Percentiles rank a stretch among this genome's conserved stretches.
phyloP scores from a whole-genome alignment of 1,140 invertebrate species.

The Magallana gigas region DNA sequence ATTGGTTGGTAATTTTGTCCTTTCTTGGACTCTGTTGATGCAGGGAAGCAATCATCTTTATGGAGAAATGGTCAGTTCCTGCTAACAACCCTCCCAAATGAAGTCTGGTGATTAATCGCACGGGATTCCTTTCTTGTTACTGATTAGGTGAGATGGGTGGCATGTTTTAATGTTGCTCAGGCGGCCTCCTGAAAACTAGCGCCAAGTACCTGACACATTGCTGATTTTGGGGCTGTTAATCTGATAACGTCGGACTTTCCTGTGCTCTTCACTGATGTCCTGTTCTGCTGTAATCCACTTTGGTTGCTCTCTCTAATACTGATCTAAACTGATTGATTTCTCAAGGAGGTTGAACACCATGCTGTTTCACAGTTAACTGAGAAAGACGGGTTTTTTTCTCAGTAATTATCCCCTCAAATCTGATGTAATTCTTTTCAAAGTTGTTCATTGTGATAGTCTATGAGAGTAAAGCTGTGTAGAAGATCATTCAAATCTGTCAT shows the following conservation, averaged over 20 bases:
- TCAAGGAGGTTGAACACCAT: background rate
- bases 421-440: constrained; percentile 7
- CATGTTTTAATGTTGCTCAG: background rate
- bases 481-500: background rate
- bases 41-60: background rate
- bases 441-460: background rate
- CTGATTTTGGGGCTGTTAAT: background rate
- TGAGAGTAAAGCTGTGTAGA: background rate
- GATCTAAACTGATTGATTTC: background rate
- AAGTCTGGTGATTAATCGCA: background rate
- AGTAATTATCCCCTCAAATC: constrained; percentile 8
- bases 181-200: background rate
- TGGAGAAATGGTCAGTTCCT: background rate
- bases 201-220: background rate
- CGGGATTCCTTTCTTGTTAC: background rate
- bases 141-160: background rate
- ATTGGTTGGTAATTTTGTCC: background rate
- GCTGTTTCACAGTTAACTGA: background rate
- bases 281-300: background rate
- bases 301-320: constrained; percentile 19
- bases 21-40: background rate
- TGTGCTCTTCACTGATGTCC: too few species aligned
- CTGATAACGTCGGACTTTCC: background rate
- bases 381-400: background rate
- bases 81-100: background rate